Evolutionary conservation across 2,888 invertebrate genomes (phyloP), one percentile per base, ranked within the genome.

Genomic region (Drosophila picticornis): DNA sequence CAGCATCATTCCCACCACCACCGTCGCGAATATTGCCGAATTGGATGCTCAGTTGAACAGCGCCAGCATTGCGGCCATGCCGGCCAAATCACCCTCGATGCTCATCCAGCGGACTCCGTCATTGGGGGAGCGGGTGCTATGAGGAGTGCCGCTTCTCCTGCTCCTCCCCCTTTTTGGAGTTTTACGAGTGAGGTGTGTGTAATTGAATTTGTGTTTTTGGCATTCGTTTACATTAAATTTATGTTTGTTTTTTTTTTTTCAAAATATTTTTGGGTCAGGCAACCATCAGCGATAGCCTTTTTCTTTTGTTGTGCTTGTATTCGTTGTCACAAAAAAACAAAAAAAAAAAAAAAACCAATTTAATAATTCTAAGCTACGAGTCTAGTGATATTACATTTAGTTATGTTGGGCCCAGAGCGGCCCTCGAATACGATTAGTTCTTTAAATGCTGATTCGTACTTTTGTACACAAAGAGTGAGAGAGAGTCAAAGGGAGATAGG

Each of bases 91-190:
- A 69, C 91, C 93, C 68, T 91, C 93, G 43, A 83, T 93, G 82
- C 89, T 93, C 50, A 93, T 93, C 68, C 91, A 93, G 75, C 88
- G 93, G 67, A 91, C 93, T 40, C 91, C 93, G 3, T 92, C 93
- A 52, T 70, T 92, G 83, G 93, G 93, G 62, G 93, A 93, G 83
- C 90, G 93, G 66, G 93, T 93, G 66, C 93, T 93, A 58, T 93
- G 90, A 92, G 80, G 61, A 27, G 38, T 46, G 38, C 32, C 58
- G 34, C 48, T 19, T 5, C 25, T 50, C 19, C 29, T 29, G 52
- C 34, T 69, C 22, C 36, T 63, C 57, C 61, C 63, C 57, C 58
- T 72, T 78, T 66, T 76, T 83, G 76, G 78, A 87, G 82, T 84
- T 16, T 87, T 75, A 77, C 77, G 86, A 75, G 86, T 69, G 80